Evolutionary conservation across 2,888 invertebrate genomes (phyloP).

Genomic region (Parapristionchus giblindavisi): DNA sequence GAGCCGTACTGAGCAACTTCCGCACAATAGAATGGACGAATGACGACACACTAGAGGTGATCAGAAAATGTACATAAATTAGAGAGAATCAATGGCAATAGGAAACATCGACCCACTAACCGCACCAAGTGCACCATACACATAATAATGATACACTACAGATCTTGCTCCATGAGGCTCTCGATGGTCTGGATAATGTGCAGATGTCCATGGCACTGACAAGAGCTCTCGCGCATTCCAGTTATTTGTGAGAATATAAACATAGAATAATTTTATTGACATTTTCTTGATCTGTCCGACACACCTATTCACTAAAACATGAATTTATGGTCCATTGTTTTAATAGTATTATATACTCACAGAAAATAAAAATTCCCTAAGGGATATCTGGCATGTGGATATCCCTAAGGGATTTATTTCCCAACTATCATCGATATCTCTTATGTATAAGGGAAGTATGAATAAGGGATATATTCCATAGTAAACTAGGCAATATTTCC

Average conservation of each 20-base stretch:
- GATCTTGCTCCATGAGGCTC: conserved; percentile 13
- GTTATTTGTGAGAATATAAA: conserved; percentile 1
- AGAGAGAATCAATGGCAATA: neutral
- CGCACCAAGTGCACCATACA: neutral
- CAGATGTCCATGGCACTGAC: neutral
- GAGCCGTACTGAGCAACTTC: neutral
- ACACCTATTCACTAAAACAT: no score
- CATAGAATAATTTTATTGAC: neutral
- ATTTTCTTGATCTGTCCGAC: no score
- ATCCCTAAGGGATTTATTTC: no score
- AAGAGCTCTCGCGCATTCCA: neutral
- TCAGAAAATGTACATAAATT: neutral
- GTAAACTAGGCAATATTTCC: no score
- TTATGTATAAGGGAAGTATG: no score
- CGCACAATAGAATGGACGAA: conserved; percentile 11
- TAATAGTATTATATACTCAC: no score
- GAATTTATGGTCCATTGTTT: no score
- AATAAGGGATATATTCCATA: no score
- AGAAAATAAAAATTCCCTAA: no score
- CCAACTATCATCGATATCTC: no score
- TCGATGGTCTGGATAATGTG: conserved; percentile 6
- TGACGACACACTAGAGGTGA: conserved; percentile 8
- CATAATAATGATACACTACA: no score
- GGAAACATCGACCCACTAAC: neutral
- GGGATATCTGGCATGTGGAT: no score